Conservation (phyloP, 2,113 vertebrate species). For the Ovibos moschatus region DNA sequence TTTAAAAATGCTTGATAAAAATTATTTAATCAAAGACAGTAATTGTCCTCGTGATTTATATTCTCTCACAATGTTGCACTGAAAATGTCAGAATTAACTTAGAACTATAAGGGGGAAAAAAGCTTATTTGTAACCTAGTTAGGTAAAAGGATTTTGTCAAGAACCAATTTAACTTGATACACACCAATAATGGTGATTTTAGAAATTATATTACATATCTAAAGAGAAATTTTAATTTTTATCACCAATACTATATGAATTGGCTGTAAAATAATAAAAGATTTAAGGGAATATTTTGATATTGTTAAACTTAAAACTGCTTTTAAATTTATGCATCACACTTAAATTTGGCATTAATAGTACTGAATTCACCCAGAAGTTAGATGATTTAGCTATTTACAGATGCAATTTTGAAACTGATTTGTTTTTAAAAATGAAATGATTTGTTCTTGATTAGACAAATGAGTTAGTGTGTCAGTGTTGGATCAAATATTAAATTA, state of each 20-base stretch:
- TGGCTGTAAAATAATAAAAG: not conserved
- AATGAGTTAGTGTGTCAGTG: not conserved
- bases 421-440: not conserved
- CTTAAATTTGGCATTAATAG: not conserved
- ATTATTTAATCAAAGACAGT: not conserved
- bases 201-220: not conserved
- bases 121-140: not conserved
- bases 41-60: not conserved
- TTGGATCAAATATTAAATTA: not conserved
- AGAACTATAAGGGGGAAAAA: fast-evolving
- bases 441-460: not conserved
- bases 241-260: not conserved
- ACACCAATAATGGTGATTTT: not conserved
- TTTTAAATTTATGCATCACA: not conserved
- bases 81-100: not conserved
- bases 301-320: not conserved
- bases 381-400: not conserved
- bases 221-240: not conserved
- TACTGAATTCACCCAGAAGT: not conserved
- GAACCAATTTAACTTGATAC: not conserved
- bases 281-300: not conserved
- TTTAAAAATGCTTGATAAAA: not conserved
- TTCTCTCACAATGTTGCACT: not conserved
- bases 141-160: not conserved
- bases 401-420: not conserved